Evolutionary conservation across 2,888 invertebrate species (phyloP).

Genomic region (Scaptodrosophila latifasciaeformis): DNA sequence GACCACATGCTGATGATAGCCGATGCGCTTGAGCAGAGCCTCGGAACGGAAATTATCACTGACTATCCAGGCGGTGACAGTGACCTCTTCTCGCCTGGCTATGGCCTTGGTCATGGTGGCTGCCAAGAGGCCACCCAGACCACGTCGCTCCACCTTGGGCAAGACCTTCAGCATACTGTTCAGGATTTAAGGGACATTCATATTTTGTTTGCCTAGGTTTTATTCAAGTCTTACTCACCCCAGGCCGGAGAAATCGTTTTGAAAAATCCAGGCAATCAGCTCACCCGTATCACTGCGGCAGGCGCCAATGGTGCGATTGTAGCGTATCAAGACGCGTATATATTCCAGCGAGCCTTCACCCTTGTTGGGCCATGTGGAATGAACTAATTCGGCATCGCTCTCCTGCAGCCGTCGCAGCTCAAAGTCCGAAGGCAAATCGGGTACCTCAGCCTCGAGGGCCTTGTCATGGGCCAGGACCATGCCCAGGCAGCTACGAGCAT

Average conservation of each 20-base stretch:
- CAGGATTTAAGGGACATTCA: neutral
- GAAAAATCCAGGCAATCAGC: slow-evolving; percentile 68
- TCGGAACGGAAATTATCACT: slow-evolving; percentile 59
- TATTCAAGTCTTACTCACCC: too few species aligned
- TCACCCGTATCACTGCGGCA: slow-evolving; percentile 48
- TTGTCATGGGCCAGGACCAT: slow-evolving; percentile 42
- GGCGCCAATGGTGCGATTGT: slow-evolving; percentile 58
- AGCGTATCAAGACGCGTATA: slow-evolving; percentile 53
- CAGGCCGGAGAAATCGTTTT: slow-evolving; percentile 70
- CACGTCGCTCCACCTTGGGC: slow-evolving; percentile 56
- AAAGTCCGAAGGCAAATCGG: slow-evolving; percentile 55
- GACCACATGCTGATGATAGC: slow-evolving; percentile 45
- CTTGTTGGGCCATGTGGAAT: slow-evolving; percentile 62
- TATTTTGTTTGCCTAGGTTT: too few species aligned
- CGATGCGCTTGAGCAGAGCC: slow-evolving; percentile 54
- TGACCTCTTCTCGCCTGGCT: slow-evolving; percentile 42
- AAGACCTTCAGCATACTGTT: slow-evolving; percentile 64
- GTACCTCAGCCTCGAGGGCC: slow-evolving; percentile 35
- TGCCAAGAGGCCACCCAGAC: slow-evolving; percentile 60
- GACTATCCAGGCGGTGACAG: slow-evolving; percentile 62
- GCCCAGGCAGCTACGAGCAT: slow-evolving; percentile 56
- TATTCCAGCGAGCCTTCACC: slow-evolving; percentile 62
- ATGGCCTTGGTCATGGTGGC: slow-evolving; percentile 54
- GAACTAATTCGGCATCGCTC: slow-evolving; percentile 53
- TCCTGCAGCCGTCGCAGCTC: slow-evolving; percentile 37